Evolutionary conservation across 2,888 invertebrate species (phyloP).

Genomic region (Syritta pipiens): DNA sequence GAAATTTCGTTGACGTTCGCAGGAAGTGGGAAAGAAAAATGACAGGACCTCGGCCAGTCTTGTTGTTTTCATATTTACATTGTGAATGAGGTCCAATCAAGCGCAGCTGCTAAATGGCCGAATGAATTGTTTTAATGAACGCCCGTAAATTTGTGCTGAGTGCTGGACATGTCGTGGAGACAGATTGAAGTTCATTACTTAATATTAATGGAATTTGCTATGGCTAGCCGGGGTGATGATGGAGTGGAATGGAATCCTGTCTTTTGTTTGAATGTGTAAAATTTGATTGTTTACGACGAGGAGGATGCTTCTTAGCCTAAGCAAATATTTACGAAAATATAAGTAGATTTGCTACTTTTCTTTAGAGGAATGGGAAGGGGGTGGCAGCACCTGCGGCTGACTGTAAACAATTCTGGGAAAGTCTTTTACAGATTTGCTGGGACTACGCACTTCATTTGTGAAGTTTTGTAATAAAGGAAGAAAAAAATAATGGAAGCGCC

Average conservation of each 20-base stretch:
- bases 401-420: too few relatives aligned
- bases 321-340: conserved; percentile 10
- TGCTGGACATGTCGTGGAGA: conserved; percentile 24
- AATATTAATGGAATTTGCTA: conserved; percentile 53
- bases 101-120: conserved; percentile 51
- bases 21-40: conserved; percentile 40
- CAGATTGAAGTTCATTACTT: conserved; percentile 45
- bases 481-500: too few relatives aligned
- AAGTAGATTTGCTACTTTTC: conserved; percentile 4
- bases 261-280: conserved; percentile 1
- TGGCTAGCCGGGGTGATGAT: background rate
- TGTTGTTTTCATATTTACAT: conserved; percentile 52
- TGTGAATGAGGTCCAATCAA: conserved; percentile 51
- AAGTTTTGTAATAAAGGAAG: too few relatives aligned
- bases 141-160: conserved; percentile 17
- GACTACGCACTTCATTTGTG: too few relatives aligned
- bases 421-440: too few relatives aligned
- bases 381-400: too few relatives aligned
- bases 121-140: conserved; percentile 43
- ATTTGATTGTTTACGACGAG: background rate
- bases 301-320: background rate
- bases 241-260: too few relatives aligned
- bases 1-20: conserved; percentile 25
- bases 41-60: conserved; percentile 18
- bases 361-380: background rate